These are phyloP conservation scores for Perognathus longimembris DNA, from an alignment of 2,113 vertebrate genomes.

Conservation along the genomic window DNA sequence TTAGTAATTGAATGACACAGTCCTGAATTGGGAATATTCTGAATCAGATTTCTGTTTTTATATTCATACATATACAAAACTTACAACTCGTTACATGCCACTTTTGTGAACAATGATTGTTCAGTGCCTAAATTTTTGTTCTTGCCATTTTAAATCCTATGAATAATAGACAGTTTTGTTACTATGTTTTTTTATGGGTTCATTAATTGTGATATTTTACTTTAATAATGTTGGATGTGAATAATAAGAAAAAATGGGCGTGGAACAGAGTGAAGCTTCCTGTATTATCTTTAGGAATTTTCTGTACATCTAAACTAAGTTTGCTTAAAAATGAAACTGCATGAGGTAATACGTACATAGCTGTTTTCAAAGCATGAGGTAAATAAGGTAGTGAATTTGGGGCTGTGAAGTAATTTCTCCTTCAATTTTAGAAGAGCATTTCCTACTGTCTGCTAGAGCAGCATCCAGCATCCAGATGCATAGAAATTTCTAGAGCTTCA, in stretches of 20 bases:
- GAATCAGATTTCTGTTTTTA: background rate
- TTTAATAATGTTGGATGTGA: background rate
- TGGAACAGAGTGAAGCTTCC: background rate
- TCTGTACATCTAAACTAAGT: background rate
- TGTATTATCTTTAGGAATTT: background rate
- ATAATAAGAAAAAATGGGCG: background rate
- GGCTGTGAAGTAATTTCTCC: background rate
- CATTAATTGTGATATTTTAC: background rate
- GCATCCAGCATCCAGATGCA: background rate
- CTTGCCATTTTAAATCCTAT: background rate
- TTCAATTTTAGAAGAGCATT: background rate
- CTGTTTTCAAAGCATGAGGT: background rate
- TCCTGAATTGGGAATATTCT: background rate
- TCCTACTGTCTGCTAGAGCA: background rate
- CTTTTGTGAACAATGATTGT: background rate
- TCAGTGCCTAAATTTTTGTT: background rate
- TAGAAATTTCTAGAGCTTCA: background rate
- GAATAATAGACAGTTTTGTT: background rate
- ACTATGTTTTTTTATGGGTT: background rate
- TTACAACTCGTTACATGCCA: background rate
- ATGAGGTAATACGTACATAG: background rate
- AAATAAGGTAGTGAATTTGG: background rate
- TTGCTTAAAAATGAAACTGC: background rate
- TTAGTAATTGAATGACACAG: too few relatives aligned
- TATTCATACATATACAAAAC: background rate